These are phyloP conservation scores for Tretioscincus oriximinensis DNA, from an alignment of 2,113 vertebrate species.

Conservation along the genomic window DNA sequence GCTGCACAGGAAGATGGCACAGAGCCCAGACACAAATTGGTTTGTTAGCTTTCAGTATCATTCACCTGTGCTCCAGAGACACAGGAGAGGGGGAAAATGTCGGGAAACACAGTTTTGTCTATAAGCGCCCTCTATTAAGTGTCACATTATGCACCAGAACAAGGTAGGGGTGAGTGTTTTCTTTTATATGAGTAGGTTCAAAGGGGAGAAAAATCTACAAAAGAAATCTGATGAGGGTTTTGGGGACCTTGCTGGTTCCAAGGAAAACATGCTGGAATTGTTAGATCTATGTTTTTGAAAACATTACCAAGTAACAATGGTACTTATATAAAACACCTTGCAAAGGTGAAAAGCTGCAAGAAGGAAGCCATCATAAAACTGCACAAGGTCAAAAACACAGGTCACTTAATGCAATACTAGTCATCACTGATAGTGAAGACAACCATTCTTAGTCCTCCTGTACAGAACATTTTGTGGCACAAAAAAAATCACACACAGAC, in stretches of 20 bases:
- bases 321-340: too few species aligned
- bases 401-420: too few species aligned
- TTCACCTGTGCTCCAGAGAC: accelerated
- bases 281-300: background rate
- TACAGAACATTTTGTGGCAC: background rate
- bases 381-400: too few species aligned
- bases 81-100: background rate
- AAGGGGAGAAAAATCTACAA: background rate
- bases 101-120: background rate
- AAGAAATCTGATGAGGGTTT: too few species aligned
- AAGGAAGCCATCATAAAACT: too few species aligned
- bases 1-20: accelerated
- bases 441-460: background rate
- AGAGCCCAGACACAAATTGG: accelerated
- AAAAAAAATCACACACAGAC: background rate
- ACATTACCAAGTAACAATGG: background rate
- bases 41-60: background rate
- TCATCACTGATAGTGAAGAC: too few species aligned
- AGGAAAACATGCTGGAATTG: background rate
- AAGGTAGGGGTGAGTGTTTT: background rate
- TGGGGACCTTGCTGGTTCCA: too few species aligned
- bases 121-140: background rate
- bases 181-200: accelerated
- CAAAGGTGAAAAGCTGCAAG: background rate
- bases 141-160: background rate